Conservation (phyloP, 2,888 invertebrate species). For the Priocnemis perturbator region DNA sequence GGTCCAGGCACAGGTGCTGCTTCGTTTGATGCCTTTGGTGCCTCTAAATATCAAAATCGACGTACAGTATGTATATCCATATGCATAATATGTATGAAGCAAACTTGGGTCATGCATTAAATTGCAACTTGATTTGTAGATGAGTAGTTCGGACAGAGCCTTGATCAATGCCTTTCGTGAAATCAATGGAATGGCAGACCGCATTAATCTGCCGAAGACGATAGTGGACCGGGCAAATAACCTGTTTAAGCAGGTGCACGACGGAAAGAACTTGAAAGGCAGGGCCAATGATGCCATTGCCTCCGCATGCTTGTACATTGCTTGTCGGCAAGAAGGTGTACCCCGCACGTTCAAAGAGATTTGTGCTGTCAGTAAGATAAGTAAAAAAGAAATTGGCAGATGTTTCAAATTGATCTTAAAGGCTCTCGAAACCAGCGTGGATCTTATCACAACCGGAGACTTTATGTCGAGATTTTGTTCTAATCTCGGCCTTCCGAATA, state of each 20-base stretch:
- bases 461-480: constrained; percentile 99
- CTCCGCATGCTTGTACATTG: constrained; percentile 98
- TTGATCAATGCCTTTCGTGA: constrained; percentile 97
- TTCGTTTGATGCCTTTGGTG: constrained; percentile 91
- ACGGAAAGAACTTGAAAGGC: constrained; percentile 96
- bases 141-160: constrained; percentile 96
- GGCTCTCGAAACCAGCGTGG: constrained; percentile 96
- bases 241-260: constrained; percentile 98
- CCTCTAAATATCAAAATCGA: constrained; percentile 81
- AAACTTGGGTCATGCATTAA: background rate
- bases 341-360: constrained; percentile 99
- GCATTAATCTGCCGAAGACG: constrained; percentile 96
- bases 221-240: constrained; percentile 98
- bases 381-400: constrained; percentile 98
- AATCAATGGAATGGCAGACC: constrained; percentile 98
- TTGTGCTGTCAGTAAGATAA: constrained; percentile 98
- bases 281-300: constrained; percentile 98
- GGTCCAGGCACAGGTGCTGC: constrained; percentile 84
- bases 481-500: constrained; percentile 92
- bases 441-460: constrained; percentile 98
- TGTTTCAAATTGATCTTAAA: constrained; percentile 98
- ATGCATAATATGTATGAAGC: background rate
- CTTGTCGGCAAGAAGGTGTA: constrained; percentile 98
- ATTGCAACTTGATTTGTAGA: constrained; percentile 78
- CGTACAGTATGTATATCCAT: constrained; percentile 76